Conservation (phyloP, 2,797 vertebrate genomes). For the Clamator glandarius region DNA sequence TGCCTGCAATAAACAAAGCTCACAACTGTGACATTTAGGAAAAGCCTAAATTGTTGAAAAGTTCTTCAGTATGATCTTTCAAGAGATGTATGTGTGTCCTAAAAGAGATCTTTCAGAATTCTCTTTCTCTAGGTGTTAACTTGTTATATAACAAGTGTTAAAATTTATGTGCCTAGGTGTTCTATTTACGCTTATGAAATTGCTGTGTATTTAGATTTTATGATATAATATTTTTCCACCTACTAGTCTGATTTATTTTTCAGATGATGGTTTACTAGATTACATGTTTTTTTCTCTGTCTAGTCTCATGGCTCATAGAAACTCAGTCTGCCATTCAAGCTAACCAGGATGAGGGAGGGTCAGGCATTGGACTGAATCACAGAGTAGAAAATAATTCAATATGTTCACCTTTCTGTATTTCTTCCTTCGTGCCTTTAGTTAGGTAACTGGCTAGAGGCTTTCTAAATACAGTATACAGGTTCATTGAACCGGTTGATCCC, state of each 20-base stretch:
- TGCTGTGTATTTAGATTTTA: neutral
- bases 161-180: neutral
- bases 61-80: neutral
- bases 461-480: neutral
- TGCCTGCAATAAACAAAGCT: neutral
- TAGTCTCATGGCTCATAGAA: neutral
- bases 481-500: slow-evolving; percentile 35
- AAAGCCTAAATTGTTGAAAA: neutral
- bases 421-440: neutral
- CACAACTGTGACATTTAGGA: neutral
- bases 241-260: neutral
- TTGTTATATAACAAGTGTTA: neutral
- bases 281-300: neutral
- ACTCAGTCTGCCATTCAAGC: neutral
- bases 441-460: neutral
- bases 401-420: neutral
- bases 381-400: neutral
- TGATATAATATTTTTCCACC: neutral
- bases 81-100: neutral
- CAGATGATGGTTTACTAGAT: neutral
- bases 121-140: neutral
- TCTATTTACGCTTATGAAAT: neutral
- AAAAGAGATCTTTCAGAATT: neutral
- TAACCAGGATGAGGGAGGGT: neutral
- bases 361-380: neutral